A percentile compares a stretch with the other conserved stretches of the same genome.
Conservation (phyloP, 2,113 vertebrate genomes). For the Gymnocephalus cernua region DNA sequence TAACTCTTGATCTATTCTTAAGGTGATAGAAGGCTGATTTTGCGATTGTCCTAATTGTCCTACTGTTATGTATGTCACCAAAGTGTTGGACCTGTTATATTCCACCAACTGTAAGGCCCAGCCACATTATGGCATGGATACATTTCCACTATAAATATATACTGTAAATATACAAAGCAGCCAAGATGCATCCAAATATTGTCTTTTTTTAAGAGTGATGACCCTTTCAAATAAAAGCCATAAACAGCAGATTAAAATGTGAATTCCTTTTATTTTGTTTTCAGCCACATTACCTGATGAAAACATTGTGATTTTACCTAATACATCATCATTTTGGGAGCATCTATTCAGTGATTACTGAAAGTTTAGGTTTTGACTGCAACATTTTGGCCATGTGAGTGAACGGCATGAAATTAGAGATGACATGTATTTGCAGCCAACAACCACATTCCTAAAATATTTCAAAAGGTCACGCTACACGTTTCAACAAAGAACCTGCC, state of each 20-base stretch:
- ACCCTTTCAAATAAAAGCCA: neutral
- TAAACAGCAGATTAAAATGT: neutral
- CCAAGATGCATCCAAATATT: neutral
- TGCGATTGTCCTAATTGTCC: too few species aligned
- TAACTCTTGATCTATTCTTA: too few species aligned
- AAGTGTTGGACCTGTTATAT: too few species aligned
- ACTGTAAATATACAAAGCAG: neutral
- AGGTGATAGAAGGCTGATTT: too few species aligned
- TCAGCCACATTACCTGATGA: neutral
- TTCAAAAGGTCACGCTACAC: constrained; percentile 7
- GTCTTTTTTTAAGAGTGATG: neutral
- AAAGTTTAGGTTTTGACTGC: neutral
- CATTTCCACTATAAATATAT: too few species aligned
- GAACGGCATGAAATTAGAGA: neutral
- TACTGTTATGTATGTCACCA: too few species aligned
- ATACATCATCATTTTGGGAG: neutral
- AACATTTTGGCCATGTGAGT: neutral
- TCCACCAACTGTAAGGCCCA: too few species aligned
- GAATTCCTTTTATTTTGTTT: neutral
- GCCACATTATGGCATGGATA: too few species aligned
- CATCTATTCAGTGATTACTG: neutral
- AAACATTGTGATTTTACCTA: neutral
- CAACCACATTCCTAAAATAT: constrained; percentile 8
- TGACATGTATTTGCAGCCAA: constrained; percentile 18
- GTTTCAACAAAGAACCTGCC: neutral